Evolutionary conservation across 1,140 invertebrate species (phyloP), one percentile per base, ranked within the genome.

Genomic region (Lordiphosa mommai): DNA sequence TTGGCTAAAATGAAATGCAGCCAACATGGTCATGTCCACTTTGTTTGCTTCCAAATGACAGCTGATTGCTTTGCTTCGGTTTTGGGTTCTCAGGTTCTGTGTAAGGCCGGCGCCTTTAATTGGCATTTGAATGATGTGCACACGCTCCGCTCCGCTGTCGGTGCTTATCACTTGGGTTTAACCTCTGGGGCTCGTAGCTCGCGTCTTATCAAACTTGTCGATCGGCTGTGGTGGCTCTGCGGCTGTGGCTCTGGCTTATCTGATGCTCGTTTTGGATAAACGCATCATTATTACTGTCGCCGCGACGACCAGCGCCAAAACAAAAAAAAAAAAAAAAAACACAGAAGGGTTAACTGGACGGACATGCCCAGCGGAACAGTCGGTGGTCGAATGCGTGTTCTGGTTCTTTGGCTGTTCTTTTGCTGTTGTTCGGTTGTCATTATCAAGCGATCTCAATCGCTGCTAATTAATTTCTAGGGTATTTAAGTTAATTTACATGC

Each of bases 191-290:
- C 37, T 44, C 53, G 38, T 43, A 36, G 49, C 60, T 51, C 53
- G 32, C 37, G 49, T 58, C 77, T 84, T 84, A 84, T 84, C 77
- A 84, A 84, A 69, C 72, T 85, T 84, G 77, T 84, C 79, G 77
- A 84, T 84, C 77, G 77, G 63, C 77, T 71, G 44, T 43, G 66
- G 67, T 13, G 20, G 20, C 29, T 47, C 23, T 51, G 46, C 30
- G 51, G 36, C 55, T 50, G 55, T 41, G 38, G 38, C 38, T 43
- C 44, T 57, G 65, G 51, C 77, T 84, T 84, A 84, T 84, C 77
- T 84, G 77, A 84, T 84, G 77, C 77, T 84, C 77, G 77, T 84
- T 84, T 85, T 84, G 77, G 77, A 85, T 84, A 84, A 84, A 84
- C 77, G 77, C 77, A 84, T 84, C 77, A 84, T 84, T 84, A 84